Base-by-base conservation (phyloP, 2,113 vertebrate species). In the Paramisgurnus dabryanus region DNA sequence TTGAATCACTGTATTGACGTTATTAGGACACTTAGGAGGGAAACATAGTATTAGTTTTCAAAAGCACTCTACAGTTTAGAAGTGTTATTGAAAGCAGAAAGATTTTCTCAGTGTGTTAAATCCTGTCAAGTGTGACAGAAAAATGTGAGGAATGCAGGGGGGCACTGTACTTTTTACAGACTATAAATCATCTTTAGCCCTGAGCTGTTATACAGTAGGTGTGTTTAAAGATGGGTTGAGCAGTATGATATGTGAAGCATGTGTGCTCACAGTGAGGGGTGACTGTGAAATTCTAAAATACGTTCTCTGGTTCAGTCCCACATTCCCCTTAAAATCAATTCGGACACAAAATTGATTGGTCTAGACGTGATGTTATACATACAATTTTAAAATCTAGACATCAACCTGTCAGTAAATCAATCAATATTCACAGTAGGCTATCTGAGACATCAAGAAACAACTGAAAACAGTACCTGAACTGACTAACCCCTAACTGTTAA, bases 321-420 rank as follows among this genome's bases (percentile, higher is more conserved):
- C 15, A 5, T 17, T 41, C 50, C 55, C 55, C n/a, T 45, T 73
- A 60, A 73, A 60, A 73, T 73, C 55, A 27, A 45, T 74, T 61
- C 18, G 6, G 11, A 58, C 57, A 55, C 53, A 47, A 7, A 47
- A 7, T 47, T 47, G 1, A 3, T 17, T 61, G 43, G 40, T 47
- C 57, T 61, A 18, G 71, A 60, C 61, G 57, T 45, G 12, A 61
- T 43, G 17, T 58, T 47, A 74, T 74, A 45, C 55, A 39, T 27
- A 4, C 7, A 61, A 27, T 61, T 74, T 47, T 47, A 27, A 22
- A 57, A 74, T 8, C 40, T 7, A 45, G 71, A 74, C 55, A 41
- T 74, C 6, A 9, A 17, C 15, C 39, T 71, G 50, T 55, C 69
- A 41, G 15, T 18, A 9, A 60, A 61, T 12, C 58, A 50, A 8